Conservation (phyloP, 2,888 invertebrate genomes). For the Heteromurus nitidus region DNA sequence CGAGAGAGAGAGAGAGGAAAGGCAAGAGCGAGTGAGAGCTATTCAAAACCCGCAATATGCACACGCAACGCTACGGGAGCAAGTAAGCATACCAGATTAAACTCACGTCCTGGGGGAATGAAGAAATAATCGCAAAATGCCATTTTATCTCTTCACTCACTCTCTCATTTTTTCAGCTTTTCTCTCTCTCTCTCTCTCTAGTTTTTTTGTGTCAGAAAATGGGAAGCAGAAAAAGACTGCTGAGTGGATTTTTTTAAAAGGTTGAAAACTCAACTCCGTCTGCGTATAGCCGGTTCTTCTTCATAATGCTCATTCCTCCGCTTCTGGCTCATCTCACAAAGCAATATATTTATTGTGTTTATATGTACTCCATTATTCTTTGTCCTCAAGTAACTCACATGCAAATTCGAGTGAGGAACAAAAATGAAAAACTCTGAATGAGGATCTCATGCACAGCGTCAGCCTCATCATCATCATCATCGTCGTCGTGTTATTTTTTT, state of each 20-base stretch:
- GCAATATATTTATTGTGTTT: slow-evolving; percentile 64
- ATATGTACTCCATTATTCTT: slow-evolving; percentile 63
- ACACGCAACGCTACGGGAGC: slow-evolving; percentile 65
- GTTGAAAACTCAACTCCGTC: slow-evolving; percentile 18
- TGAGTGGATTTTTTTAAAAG: slow-evolving; percentile 30
- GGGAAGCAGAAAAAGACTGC: slow-evolving; percentile 45
- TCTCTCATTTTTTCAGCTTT: slow-evolving; percentile 55
- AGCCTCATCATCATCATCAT: slow-evolving; percentile 18
- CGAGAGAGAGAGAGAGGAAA: slow-evolving; percentile 14
- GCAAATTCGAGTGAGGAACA: slow-evolving; percentile 40
- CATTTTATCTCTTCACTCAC: slow-evolving; percentile 70
- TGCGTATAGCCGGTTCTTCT: slow-evolving; percentile 42
- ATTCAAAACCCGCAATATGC: slow-evolving; percentile 55
- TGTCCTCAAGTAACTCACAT: slow-evolving; percentile 62
- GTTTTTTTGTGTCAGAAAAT: slow-evolving; percentile 58
- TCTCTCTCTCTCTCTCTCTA: slow-evolving; percentile 36
- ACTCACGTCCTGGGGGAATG: slow-evolving; percentile 73
- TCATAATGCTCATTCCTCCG: slow-evolving; percentile 51
- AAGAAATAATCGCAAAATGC: slow-evolving; percentile 74
- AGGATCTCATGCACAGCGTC: slow-evolving; percentile 29
- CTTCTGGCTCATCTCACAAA: slow-evolving; percentile 56
- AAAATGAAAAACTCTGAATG: slow-evolving; percentile 59
- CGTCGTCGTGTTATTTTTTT: slow-evolving; percentile 39
- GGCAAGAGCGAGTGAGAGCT: slow-evolving; percentile 37
- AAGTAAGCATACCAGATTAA: slow-evolving; percentile 72